These are phyloP conservation scores for Rhimphoctona megacephalus DNA, from an alignment of 2,888 invertebrate species.

Conservation along the genomic window DNA sequence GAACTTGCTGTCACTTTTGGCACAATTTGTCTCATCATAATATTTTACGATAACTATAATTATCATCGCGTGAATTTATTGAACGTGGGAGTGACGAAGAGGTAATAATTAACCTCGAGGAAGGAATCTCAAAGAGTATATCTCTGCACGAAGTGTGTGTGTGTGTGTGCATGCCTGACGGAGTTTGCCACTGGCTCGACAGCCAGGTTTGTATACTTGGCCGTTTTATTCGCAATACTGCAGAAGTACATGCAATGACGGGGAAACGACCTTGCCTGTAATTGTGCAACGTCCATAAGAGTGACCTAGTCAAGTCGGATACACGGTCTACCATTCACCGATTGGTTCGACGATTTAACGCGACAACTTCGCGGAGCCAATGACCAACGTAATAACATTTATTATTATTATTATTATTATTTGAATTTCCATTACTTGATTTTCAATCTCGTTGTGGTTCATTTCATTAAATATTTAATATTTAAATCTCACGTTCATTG, in stretches of 20 bases:
- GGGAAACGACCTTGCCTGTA: slow-evolving; percentile 79
- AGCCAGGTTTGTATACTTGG: slow-evolving; percentile 32
- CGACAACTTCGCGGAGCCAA: slow-evolving; percentile 28
- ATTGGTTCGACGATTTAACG: slow-evolving; percentile 70
- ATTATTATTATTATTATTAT: slow-evolving; percentile 3
- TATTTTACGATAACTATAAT: background rate
- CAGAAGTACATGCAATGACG: slow-evolving; percentile 65
- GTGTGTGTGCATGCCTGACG: background rate
- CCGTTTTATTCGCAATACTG: slow-evolving; percentile 32
- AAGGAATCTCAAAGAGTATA: slow-evolving; percentile 14
- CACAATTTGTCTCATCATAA: slow-evolving; percentile 23
- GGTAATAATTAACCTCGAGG: background rate
- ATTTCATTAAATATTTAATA: background rate
- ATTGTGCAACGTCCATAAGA: slow-evolving; percentile 76
- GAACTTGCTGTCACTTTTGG: background rate
- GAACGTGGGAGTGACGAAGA: slow-evolving; percentile 2
- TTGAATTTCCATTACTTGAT: background rate
- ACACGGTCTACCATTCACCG: slow-evolving; percentile 78
- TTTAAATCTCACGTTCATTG: background rate
- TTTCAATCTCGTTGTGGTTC: background rate
- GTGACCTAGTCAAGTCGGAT: slow-evolving; percentile 76
- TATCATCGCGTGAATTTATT: slow-evolving; percentile 13
- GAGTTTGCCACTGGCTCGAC: slow-evolving; percentile 24
- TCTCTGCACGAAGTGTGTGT: background rate
- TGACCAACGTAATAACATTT: background rate